Percentiles rank a stretch among this genome's conserved stretches.
phyloP scores from a whole-genome alignment of 2,797 vertebrate species.

The Dendrocincla fuliginosa region DNA sequence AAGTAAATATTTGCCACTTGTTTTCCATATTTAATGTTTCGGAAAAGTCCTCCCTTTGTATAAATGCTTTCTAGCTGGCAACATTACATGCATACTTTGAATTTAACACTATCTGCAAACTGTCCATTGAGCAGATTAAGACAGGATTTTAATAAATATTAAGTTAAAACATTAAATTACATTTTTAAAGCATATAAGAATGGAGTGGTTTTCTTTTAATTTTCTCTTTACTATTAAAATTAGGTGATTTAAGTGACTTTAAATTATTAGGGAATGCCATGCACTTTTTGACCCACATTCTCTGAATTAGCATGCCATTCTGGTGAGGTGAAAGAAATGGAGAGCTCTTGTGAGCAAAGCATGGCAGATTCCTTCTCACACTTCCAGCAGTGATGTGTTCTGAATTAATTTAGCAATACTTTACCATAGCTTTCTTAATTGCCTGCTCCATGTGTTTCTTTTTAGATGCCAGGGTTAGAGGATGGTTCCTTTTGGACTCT shows the following conservation, averaged over 20 bases:
- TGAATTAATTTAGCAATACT: not conserved
- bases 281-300: not conserved
- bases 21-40: not conserved
- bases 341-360: not conserved
- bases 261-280: not conserved
- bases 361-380: not conserved
- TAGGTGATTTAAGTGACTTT: not conserved
- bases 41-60: not conserved
- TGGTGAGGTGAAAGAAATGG: not conserved
- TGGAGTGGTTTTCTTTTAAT: not conserved
- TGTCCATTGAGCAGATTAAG: not conserved
- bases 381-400: not conserved
- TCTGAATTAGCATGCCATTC: not conserved
- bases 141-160: not conserved
- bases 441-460: not conserved
- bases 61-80: not conserved
- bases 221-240: not conserved
- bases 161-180: not conserved
- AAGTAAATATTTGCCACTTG: not conserved
- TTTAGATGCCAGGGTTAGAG: constrained; percentile 85
- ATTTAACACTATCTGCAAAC: not conserved
- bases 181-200: not conserved
- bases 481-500: constrained; percentile 88
- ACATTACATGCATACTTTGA: not conserved
- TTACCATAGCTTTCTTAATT: not conserved